Base-by-base conservation (phyloP, 2,113 vertebrate species). In the Callithrix jacchus region DNA sequence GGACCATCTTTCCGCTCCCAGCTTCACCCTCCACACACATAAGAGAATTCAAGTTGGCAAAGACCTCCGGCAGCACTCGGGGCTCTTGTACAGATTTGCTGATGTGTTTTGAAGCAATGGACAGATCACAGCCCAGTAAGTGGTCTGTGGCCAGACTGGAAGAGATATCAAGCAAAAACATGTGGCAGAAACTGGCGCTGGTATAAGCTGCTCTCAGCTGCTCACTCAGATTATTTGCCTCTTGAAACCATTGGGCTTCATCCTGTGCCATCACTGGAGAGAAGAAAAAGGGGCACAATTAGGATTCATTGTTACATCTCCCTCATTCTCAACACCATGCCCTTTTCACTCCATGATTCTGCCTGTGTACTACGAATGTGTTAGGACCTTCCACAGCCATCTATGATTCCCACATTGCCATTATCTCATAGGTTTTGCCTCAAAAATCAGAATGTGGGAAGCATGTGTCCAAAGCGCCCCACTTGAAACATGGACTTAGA, bases 1-100 rank as follows among this genome's bases (percentile, higher is more conserved):
- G 85, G 45, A 97, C 81, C 0, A 95, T 92, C 96, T 98, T 98
- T 40, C 98, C 97, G 58, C 97, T 97, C 32, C 98, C 97, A 14
- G 93, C 91, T 96, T 98, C 97, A 3, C 98, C 98, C 93, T 98
- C 96, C 81, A 98, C 93, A 45, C 98, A 97, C 82, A 94, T 92
- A 89, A 97, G 96, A 12, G 97, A 97, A 42, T 91, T 85, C 49
- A 98, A 74, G 71, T 73, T 92, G 8, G 20, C 89, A 45, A 98
- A 86, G 82, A 98, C 49, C 42, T 98, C 95, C 1, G 97, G 93
- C 32, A 98, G 40, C 13, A 84, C 42, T 40, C 96, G 20, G n/a
- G 94, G 93, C 77, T 92, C 82, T 89, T 97, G 30, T 25, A 89
- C 93, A 10, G 94, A 94, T 76, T 84, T 96, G 58, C 76, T 95